Base-by-base conservation (phyloP, 2,113 vertebrate species). In the Lanius collurio region DNA sequence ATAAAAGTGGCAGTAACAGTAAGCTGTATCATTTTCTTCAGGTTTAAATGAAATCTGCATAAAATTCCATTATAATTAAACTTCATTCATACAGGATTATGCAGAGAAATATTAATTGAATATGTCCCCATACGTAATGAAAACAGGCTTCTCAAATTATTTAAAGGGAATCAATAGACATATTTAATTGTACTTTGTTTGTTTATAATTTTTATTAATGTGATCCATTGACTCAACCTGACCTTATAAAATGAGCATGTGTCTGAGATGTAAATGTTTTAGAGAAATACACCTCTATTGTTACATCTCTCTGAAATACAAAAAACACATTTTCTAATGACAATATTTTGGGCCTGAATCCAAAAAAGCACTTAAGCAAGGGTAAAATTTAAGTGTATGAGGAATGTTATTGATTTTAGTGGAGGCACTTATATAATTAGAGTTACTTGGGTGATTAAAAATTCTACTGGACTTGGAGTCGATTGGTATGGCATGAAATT, bases 331-430 rank as follows among this genome's bases (percentile, higher is more conserved):
- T 52, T 89, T 84, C 56, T 75, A 89, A 89, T 22, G 28, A 57
- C 22, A 68, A 7, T 62, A 20, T 78, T 64, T 91, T 79, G 90
- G 96, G 94, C 65, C 23, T 30, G 49, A 82, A 79, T 94, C 93
- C 96, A 95, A 94, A 42, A 95, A 93, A 94, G 74, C 93, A 96
- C 93, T 96, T 96, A 89, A 81, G 26, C 47, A 82, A 4, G 28
- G 39, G 52, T 60, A 24, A 31, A 76, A 27, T 89, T 94, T 85
- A 75, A 71, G 37, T 2, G 1, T 73, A 9, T 69, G 53, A 91
- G 27, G n/a, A 89, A 75, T 62, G 7, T 3, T 82, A 97, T 93
- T 79, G 87, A 95, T 95, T 91, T 94, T 73, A 82, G 30, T 55
- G 7, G 27, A 87, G n/a, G 15, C 77, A 89, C 37, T 92, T 81